Evolutionary conservation across 2,888 invertebrate species (phyloP).

Genomic region (Nezara viridula): DNA sequence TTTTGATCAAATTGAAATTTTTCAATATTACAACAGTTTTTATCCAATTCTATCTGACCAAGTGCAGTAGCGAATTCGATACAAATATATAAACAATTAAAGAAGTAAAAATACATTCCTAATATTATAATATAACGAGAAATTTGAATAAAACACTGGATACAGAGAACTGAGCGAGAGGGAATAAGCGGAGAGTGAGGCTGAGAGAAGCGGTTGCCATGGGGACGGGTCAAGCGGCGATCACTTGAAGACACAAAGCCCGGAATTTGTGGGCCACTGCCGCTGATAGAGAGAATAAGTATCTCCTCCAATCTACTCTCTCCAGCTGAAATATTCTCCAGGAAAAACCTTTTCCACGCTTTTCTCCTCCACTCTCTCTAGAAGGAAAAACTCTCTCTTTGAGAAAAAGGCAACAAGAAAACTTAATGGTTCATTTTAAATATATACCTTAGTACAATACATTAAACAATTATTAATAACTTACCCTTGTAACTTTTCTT

Average conservation of each 20-base stretch:
- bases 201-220: background rate
- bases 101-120: no score
- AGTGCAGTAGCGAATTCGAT: no score
- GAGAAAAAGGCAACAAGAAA: background rate
- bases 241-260: constrained; percentile 44
- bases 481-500: no score
- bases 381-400: background rate
- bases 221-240: constrained; percentile 47
- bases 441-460: no score
- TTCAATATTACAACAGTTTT: no score
- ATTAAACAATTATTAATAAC: no score
- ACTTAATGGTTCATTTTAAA: background rate
- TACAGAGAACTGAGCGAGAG: background rate
- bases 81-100: no score
- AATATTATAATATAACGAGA: no score
- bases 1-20: no score
- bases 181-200: background rate
- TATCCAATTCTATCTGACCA: no score
- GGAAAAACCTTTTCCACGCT: background rate
- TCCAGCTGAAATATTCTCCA: background rate
- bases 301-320: constrained; percentile 43
- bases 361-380: background rate
- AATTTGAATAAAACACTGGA: no score
- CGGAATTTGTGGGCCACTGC: constrained; percentile 40
- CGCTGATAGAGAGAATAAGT: constrained; percentile 13